Evolutionary conservation across 2,888 invertebrate genomes (phyloP), one percentile per base, ranked within the genome.

Genomic region (Limenitis camilla): DNA sequence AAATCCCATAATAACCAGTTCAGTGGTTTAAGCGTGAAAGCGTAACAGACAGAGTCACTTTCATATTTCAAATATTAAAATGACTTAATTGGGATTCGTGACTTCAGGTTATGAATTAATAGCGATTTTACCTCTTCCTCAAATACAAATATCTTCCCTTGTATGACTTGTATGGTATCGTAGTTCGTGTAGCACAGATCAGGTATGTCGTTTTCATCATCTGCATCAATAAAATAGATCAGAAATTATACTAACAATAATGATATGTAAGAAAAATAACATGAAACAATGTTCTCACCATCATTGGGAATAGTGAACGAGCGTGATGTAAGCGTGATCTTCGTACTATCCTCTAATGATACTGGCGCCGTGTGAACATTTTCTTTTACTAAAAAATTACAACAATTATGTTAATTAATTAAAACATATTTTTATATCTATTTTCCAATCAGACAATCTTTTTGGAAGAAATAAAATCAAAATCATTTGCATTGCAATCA

Each of bases 151-250:
- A 87, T 78, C 64, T 78, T 79, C 41, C 72, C 76, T 52, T 81
- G 76, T 38, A 94, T 81, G 50, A 89, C 87, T 39, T 92, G 89
- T 31, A 93, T 85, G n/a, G 92, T 90, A 75, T 93, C 92, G 69
- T 91, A 92, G 67, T 88, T 81, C 38, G 92, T 91, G 64, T 88
- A 81, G 71, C 94, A 94, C 41, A 93, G 89, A 71, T 92, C 89
- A 0, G 91, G 91, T 39, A 88, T 72, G 61, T 77, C 70, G 56
- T 79, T 72, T 55, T 81, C 76, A 4, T 60, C 46, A 11, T 40
- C 38, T 35, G 5, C 7, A 45, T 31, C 11, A 11, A 29, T 6
- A 36, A 30, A 36, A 29, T 9, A 29, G 1, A 10, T 11, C 4
- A 7, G 6, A 4, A 5, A n/a, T n/a, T n/a, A n/a, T n/a, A n/a